Percentiles rank a stretch among this genome's conserved stretches.
These are phyloP conservation scores for Daubentonia madagascariensis DNA, from an alignment of 2,113 vertebrate species.

Conservation along the genomic window DNA sequence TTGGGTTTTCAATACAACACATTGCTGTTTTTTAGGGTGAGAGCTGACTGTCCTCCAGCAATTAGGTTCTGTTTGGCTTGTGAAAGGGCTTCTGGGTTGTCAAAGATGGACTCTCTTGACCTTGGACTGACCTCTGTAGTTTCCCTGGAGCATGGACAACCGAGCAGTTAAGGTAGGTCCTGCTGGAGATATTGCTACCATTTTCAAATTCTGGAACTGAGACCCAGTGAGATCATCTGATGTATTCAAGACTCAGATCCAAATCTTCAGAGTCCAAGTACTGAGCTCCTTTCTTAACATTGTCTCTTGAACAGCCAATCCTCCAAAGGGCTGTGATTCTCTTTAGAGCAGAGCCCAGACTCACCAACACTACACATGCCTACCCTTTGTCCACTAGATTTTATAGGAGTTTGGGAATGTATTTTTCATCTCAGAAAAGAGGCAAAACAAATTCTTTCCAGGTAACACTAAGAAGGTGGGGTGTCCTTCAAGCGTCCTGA, in stretches of 20 bases:
- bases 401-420: conserved; percentile 18
- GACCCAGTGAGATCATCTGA: not conserved
- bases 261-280: not conserved
- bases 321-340: not conserved
- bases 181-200: not conserved
- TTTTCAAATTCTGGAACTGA: not conserved
- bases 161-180: not conserved
- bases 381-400: not conserved
- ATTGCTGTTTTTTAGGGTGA: not conserved
- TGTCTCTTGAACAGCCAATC: not conserved
- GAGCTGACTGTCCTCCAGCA: not conserved
- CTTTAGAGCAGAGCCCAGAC: not conserved
- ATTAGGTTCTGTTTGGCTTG: conserved; percentile 11
- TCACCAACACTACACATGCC: not conserved
- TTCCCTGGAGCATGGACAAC: not conserved
- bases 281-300: not conserved
- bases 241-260: not conserved
- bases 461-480: not conserved
- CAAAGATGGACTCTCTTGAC: conserved; percentile 17
- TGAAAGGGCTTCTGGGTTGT: not conserved
- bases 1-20: conserved; percentile 17
- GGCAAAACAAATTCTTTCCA: conserved; percentile 41
- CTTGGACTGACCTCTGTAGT: not conserved
- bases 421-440: conserved; percentile 39
- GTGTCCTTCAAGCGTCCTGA: not conserved